Evolutionary conservation across 2,888 invertebrate genomes (phyloP), one percentile per base, ranked within the genome.

Genomic region (Pterostichus madidus): DNA sequence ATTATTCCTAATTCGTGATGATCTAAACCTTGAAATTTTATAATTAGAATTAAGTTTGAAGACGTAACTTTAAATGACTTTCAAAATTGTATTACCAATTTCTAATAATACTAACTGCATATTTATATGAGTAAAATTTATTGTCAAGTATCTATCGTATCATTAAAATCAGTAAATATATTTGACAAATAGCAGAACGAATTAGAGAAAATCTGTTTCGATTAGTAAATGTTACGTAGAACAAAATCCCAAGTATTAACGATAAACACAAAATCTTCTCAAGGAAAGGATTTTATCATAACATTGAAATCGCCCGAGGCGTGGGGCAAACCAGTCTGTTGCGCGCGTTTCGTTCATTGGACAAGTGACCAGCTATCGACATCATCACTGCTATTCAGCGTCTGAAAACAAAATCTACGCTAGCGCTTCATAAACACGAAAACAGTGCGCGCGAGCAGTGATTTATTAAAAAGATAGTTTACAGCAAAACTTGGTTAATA

Each of bases 291-390:
- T 71, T 71, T 35, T 31, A 61, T 32, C 39, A 17, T 71, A 39
- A 8, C 2, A 5, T 44, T 17, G 13, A 17, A 8, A 13, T 39
- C 5, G 17, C 68, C 68, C 11, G 13, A 39, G 68, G 68, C 68
- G 68, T 71, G 68, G 68, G 68, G 68, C 68, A 71, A 71, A 71
- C 68, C 68, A 71, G 68, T 71, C 39, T 44, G 44, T 13, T 13
- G 64, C 32, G 68, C 68, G 17, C 68, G 68, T 17, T 56, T 56
- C 15, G 1, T 39, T 71, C 68, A 71, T 71, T 71, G 68, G 68
- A 39, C 44, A 15, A 17, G 4, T 17, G 17, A 71, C 44, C 13
- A 32, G 8, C 6, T 71, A 71, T 71, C 68, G 46, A 7, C 46
- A 64, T 44, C 68, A 44, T 17, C 44, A 44, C 17, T 61, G 52